Evolutionary conservation across 35 echinoderm and acorn worm genomes (phyloP).

Genomic region (Ophiothrix spiculata): DNA sequence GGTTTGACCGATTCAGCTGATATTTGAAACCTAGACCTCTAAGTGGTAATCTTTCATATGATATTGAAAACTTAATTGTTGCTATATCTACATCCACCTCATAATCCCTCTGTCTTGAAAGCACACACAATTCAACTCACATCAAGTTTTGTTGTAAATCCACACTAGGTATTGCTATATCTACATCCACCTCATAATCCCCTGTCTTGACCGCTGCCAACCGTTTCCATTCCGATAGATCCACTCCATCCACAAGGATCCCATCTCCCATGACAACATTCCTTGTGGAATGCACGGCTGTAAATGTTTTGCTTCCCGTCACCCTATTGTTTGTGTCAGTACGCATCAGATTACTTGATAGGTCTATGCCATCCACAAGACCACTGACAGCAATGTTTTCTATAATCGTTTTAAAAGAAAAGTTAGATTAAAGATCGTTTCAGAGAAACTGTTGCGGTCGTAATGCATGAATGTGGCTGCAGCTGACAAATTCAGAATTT

Average conservation of each 20-base stretch:
- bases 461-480: too few relatives aligned
- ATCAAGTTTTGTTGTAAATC: constrained; percentile 17
- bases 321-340: constrained; percentile 51
- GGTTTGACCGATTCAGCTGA: too few relatives aligned
- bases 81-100: too few relatives aligned
- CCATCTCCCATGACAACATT: constrained; percentile 19
- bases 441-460: too few relatives aligned
- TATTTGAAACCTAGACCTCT: too few relatives aligned
- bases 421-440: too few relatives aligned
- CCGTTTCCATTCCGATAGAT: constrained; percentile 41
- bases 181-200: constrained; percentile 7
- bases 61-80: too few relatives aligned
- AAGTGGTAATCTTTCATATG: too few relatives aligned
- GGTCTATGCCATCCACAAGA: constrained; percentile 50
- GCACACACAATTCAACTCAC: too few relatives aligned
- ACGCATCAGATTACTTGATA: constrained; percentile 47
- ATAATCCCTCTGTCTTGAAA: too few relatives aligned
- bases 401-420: too few relatives aligned
- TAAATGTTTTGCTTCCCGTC: constrained; percentile 59
- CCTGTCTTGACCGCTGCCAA: constrained; percentile 18
- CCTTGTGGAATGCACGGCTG: background rate
- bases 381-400: constrained; percentile 53
- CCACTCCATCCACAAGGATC: constrained; percentile 48
- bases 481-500: too few relatives aligned
- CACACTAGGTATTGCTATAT: constrained; percentile 1